Percentiles rank a stretch among this genome's conserved stretches.
Conservation (phyloP, 2,113 vertebrate species). For the Amblyopsis rosae region DNA sequence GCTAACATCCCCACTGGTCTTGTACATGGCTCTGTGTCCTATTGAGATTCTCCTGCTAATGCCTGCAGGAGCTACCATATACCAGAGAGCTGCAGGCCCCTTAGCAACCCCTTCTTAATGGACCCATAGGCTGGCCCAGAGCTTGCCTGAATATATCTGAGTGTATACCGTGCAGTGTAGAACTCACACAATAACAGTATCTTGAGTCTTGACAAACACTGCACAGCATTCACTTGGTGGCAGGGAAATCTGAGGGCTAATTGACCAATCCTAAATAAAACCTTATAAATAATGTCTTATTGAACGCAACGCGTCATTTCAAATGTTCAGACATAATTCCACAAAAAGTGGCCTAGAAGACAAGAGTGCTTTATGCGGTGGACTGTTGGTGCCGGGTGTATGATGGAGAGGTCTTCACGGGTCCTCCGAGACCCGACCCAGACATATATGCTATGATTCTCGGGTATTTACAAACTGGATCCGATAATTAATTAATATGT, state of each 20-base stretch:
- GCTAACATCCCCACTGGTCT: slow-evolving; percentile 9
- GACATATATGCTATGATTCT: too few species aligned
- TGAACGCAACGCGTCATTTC: too few species aligned
- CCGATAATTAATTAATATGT: too few species aligned
- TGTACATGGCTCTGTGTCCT: slow-evolving; percentile 23
- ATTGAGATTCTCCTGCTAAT: slow-evolving; percentile 17
- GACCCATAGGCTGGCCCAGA: slow-evolving; percentile 32
- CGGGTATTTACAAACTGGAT: too few species aligned
- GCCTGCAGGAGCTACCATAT: slow-evolving; percentile 40
- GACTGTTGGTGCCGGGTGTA: too few species aligned
- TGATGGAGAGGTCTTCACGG: too few species aligned
- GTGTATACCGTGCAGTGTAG: slow-evolving; percentile 7
- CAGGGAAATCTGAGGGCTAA: slow-evolving; percentile 39
- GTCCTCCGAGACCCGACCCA: too few species aligned
- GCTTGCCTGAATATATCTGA: slow-evolving; percentile 49
- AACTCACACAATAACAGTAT: slow-evolving; percentile 45
- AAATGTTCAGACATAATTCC: too few species aligned
- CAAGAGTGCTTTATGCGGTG: too few species aligned
- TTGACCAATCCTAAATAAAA: slow-evolving; percentile 28
- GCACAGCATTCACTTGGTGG: slow-evolving; percentile 21
- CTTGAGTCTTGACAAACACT: slow-evolving; percentile 30
- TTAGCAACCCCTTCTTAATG: slow-evolving; percentile 39
- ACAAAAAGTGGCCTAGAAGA: too few species aligned
- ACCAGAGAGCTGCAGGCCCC: slow-evolving; percentile 11
- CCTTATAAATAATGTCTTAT: too few species aligned